Percentiles rank a stretch among this genome's conserved stretches.
Evolutionary conservation across 2,888 invertebrate genomes (phyloP).

Genomic region (Eretmocerus hayati): DNA sequence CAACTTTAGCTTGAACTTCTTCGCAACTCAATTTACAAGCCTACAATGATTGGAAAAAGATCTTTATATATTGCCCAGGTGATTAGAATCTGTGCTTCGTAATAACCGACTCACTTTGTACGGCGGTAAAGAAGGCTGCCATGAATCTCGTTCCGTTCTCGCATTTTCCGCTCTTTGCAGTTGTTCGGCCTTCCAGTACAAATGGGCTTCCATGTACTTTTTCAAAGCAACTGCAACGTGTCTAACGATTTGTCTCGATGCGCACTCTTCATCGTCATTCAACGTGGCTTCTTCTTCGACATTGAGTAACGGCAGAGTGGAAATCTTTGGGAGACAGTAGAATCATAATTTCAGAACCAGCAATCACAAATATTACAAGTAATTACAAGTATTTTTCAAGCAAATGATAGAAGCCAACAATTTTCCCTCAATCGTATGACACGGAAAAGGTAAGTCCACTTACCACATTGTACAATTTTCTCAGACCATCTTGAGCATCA

Average conservation of each 20-base stretch:
- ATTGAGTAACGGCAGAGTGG: slow-evolving; percentile 76
- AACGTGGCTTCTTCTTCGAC: slow-evolving; percentile 56
- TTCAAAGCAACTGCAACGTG: slow-evolving; percentile 87
- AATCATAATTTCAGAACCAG: too few relatives aligned
- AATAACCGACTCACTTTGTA: slow-evolving; percentile 48
- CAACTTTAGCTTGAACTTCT: slow-evolving; percentile 80
- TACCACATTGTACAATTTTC: slow-evolving; percentile 90
- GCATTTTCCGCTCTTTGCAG: slow-evolving; percentile 56
- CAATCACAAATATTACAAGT: neutral
- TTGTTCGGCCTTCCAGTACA: slow-evolving; percentile 70
- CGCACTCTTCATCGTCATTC: slow-evolving; percentile 84
- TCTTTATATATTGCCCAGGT: neutral
- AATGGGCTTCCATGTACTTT: slow-evolving; percentile 86
- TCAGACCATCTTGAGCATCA: slow-evolving; percentile 86
- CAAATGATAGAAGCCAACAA: too few relatives aligned
- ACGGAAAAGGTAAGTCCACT: too few relatives aligned
- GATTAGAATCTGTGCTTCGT: neutral
- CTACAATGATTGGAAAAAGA: slow-evolving; percentile 24
- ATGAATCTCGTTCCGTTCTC: slow-evolving; percentile 38
- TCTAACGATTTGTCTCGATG: slow-evolving; percentile 81
- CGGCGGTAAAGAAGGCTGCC: slow-evolving; percentile 44
- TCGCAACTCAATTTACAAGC: slow-evolving; percentile 61
- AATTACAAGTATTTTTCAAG: too few relatives aligned
- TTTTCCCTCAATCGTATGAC: too few relatives aligned
- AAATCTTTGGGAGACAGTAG: slow-evolving; percentile 51